Evolutionary conservation across 2,888 invertebrate species (phyloP).

Genomic region (Zygogramma bicolorata): DNA sequence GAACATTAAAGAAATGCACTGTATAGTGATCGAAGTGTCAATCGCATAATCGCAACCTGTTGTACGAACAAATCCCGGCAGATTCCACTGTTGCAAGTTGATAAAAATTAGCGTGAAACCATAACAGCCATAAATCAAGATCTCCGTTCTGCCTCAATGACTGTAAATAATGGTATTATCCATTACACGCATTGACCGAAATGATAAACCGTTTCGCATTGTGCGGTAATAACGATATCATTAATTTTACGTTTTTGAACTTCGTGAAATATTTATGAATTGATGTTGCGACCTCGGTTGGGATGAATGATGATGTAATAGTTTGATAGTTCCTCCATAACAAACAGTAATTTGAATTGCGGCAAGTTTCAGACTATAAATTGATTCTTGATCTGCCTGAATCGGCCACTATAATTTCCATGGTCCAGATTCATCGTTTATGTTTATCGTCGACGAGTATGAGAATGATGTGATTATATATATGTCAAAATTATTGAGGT

Average conservation of each 20-base stretch:
- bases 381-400: too few relatives aligned
- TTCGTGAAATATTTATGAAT: slow-evolving; percentile 1
- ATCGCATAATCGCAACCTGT: neutral
- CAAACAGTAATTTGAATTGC: neutral
- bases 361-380: neutral
- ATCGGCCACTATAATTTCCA: too few relatives aligned
- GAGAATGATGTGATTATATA: too few relatives aligned
- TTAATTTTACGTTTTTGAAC: slow-evolving; percentile 7
- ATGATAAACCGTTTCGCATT: slow-evolving; percentile 4
- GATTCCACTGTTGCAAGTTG: neutral
- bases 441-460: too few relatives aligned
- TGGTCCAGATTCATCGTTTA: too few relatives aligned
- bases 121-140: neutral
- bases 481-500: too few relatives aligned
- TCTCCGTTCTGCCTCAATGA: slow-evolving; percentile 1
- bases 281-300: neutral
- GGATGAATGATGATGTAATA: neutral
- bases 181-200: slow-evolving; percentile 8
- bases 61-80: neutral
- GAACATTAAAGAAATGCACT: too few relatives aligned
- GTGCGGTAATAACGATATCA: slow-evolving; percentile 2
- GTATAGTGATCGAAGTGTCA: too few relatives aligned
- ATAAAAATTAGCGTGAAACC: neutral
- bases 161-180: slow-evolving; percentile 9
- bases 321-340: neutral